Percentiles rank a stretch among this genome's conserved stretches.
Evolutionary conservation across 2,888 invertebrate genomes (phyloP).

Genomic region (Cremastinae sp.): DNA sequence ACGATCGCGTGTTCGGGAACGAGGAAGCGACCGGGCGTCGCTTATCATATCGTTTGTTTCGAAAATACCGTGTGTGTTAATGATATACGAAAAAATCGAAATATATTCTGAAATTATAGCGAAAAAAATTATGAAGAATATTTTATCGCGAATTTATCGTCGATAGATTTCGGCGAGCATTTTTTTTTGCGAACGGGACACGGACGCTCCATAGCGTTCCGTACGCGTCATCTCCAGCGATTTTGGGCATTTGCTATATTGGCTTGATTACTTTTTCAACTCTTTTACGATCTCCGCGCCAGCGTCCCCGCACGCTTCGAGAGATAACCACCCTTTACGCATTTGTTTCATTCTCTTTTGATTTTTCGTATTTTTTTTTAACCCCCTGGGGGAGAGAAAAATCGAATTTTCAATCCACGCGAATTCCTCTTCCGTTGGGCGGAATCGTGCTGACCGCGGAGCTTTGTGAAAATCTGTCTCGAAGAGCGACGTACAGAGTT

Average conservation of each 20-base stretch:
- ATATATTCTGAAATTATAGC: constrained; percentile 10
- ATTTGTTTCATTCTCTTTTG: constrained; percentile 20
- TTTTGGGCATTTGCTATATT: no score
- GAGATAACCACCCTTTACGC: constrained; percentile 22
- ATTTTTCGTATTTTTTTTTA: not conserved
- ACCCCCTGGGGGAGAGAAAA: constrained; percentile 32
- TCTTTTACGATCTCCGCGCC: constrained; percentile 7
- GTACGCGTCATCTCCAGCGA: no score
- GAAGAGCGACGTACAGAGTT: constrained; percentile 32
- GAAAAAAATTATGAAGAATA: constrained; percentile 1
- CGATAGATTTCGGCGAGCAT: not conserved
- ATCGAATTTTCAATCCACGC: constrained; percentile 22
- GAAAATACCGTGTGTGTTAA: not conserved
- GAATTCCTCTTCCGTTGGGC: not conserved
- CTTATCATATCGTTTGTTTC: not conserved
- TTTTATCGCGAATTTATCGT: not conserved
- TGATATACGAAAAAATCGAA: not conserved
- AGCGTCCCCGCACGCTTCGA: not conserved
- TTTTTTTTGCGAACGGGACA: not conserved
- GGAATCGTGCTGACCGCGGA: constrained; percentile 48
- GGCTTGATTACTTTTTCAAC: constrained; percentile 35
- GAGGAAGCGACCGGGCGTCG: constrained; percentile 42
- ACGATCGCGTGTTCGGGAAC: constrained; percentile 40
- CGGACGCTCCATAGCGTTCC: no score
- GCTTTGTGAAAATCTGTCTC: constrained; percentile 47